Base-by-base conservation (phyloP, 2,797 vertebrate species). In the Lacerta agilis region DNA sequence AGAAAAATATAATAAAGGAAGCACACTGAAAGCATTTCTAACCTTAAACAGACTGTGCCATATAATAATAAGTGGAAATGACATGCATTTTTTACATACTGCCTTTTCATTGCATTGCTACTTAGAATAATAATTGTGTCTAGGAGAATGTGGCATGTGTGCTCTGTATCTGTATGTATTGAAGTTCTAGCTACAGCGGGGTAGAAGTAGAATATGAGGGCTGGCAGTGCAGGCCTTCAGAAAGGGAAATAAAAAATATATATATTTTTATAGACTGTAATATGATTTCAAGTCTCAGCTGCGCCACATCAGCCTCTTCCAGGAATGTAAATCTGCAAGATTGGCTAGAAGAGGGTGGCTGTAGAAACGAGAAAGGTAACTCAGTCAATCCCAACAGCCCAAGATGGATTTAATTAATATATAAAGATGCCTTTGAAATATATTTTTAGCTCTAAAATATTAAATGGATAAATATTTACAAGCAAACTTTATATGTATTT, bases 401-500 rank as follows among this genome's bases (percentile, higher is more conserved):
- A 43, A 78, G 90, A 91, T 86, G 85, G 92, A 88, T 86, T 84
- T 89, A 92, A 73, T 93, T 94, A 95, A 94, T 94, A 93, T 81
- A 94, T 93, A 91, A 92, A 94, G 92, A 94, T 90, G 79, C 93
- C 92, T 91, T 94, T 93, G 90, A 95, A 76, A 90, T 94, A 93
- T 93, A 95, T 94, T 95, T 94, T 94, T 93, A 91, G 92, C 90
- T 91, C 91, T 90, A 87, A 87, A 92, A 83, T 94, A 91, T 92
- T 92, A 91, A 95, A 94, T 88, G 79, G 92, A 95, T 76, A 94
- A 94, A 90, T 96, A 95, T 94, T 92, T 94, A 90, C 49, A 92
- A 95, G 92, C 93, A 92, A 91, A 96, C 94, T 96, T 96, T 96
- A 87, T 95, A 94, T 94, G 95, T 96, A 93, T 85, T 87, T 94